Evolutionary conservation across 2,888 invertebrate species (phyloP).

Genomic region (Malthinus flaveolus): DNA sequence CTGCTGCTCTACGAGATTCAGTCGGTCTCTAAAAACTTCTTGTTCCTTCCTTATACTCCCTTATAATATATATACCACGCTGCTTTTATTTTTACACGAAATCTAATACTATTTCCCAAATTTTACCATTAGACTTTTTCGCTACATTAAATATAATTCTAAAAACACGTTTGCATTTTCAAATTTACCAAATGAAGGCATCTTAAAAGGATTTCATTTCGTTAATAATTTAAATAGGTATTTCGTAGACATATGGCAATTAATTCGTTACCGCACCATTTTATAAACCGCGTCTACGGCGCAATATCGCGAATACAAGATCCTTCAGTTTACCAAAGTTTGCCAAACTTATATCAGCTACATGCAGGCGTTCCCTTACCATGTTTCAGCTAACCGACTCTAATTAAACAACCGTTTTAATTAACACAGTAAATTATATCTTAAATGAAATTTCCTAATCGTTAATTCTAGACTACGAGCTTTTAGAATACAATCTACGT

Average conservation of each 20-base stretch:
- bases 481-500: slow-evolving; percentile 25
- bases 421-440: slow-evolving; percentile 58
- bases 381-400: slow-evolving; percentile 52
- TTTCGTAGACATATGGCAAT: slow-evolving; percentile 32
- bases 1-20: slow-evolving; percentile 34
- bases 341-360: slow-evolving; percentile 52
- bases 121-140: too few relatives aligned
- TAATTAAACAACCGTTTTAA: slow-evolving; percentile 59
- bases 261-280: slow-evolving; percentile 38
- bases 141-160: too few relatives aligned
- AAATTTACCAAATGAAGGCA: too few relatives aligned
- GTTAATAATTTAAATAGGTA: slow-evolving; percentile 5
- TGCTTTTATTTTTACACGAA: background rate
- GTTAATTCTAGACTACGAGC: slow-evolving; percentile 44
- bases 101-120: too few relatives aligned
- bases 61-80: slow-evolving; percentile 24
- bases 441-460: slow-evolving; percentile 56
- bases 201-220: too few relatives aligned
- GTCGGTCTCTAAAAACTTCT: slow-evolving; percentile 31
- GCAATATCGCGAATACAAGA: slow-evolving; percentile 43
- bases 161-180: too few relatives aligned
- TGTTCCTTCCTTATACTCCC: slow-evolving; percentile 16
- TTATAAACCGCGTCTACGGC: slow-evolving; percentile 39
- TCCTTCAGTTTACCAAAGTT: slow-evolving; percentile 49
- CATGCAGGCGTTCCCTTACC: slow-evolving; percentile 50